Percentiles rank a stretch among this genome's conserved stretches.
Evolutionary conservation across 2,888 invertebrate species (phyloP).

Genomic region (Troides aeacus): DNA sequence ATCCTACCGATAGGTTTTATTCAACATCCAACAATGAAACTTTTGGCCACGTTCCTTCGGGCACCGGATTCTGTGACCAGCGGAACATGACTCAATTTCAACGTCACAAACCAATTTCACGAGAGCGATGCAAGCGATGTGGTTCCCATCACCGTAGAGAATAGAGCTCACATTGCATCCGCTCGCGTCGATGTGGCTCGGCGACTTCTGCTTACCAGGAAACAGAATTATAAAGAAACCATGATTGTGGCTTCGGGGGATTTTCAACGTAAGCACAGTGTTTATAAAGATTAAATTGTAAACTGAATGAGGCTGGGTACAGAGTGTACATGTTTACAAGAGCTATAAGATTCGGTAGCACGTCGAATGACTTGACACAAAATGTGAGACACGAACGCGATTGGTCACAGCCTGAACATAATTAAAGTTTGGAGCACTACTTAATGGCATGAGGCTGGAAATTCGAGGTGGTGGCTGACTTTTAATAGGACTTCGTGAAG

Average conservation of each 20-base stretch:
- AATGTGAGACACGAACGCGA: conserved; percentile 77
- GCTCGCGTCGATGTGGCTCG: conserved; percentile 47
- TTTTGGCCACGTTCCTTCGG: conserved; percentile 70
- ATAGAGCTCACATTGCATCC: conserved; percentile 67
- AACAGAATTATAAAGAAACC: conserved; percentile 50
- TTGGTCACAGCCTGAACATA: conserved; percentile 79
- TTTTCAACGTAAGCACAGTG: conserved; percentile 50
- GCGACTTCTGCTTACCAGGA: conserved; percentile 53
- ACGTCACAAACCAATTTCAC: conserved; percentile 48
- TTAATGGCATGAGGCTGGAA: conserved; percentile 75
- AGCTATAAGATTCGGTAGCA: conserved; percentile 74
- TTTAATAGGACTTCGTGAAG: conserved; percentile 76
- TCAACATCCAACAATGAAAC: conserved; percentile 70
- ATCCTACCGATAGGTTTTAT: conserved; percentile 74
- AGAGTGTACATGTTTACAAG: conserved; percentile 40
- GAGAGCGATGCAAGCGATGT: conserved; percentile 44
- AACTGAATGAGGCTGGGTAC: conserved; percentile 35
- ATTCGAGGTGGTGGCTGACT: conserved; percentile 76
- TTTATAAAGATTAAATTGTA: conserved; percentile 49
- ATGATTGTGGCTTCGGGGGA: conserved; percentile 44
- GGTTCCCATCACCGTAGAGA: conserved; percentile 49
- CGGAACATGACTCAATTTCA: conserved; percentile 60
- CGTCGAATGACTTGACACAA: conserved; percentile 77
- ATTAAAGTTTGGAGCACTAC: conserved; percentile 79
- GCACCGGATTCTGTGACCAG: conserved; percentile 59